A percentile compares a stretch with the other conserved stretches of the same genome.
Conservation (phyloP, 2,113 vertebrate species). For the Elanoides forficatus region DNA sequence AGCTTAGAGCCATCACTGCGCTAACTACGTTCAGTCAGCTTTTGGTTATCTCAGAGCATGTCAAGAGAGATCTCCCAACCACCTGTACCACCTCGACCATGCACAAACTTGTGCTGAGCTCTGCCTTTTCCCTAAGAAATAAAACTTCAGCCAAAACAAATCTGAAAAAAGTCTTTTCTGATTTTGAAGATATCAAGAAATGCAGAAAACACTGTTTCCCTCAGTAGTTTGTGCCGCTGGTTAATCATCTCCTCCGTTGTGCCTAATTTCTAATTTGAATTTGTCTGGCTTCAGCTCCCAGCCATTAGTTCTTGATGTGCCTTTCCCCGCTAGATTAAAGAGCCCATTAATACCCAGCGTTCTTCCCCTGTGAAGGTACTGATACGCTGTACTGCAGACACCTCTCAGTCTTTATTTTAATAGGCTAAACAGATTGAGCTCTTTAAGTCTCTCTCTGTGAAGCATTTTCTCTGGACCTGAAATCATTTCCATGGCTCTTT, state of each 20-base stretch:
- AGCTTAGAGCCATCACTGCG: not conserved
- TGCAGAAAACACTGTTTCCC: not conserved
- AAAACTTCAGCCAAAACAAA: not conserved
- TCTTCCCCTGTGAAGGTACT: conserved; percentile 42
- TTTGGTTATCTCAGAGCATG: not conserved
- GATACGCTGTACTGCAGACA: conserved; percentile 35
- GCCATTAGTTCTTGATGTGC: conserved; percentile 54
- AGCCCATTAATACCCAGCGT: conserved; percentile 32
- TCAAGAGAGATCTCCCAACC: not conserved
- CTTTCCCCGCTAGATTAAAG: conserved; percentile 58
- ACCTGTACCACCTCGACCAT: not conserved
- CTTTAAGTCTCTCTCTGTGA: conserved; percentile 49
- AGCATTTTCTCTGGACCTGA: conserved; percentile 41
- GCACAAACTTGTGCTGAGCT: not conserved
- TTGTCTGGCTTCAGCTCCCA: conserved; percentile 59
- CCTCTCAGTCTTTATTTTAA: conserved; percentile 61
- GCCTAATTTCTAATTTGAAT: conserved; percentile 62
- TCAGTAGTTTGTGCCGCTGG: conserved; percentile 7
- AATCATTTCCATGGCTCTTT: conserved; percentile 33
- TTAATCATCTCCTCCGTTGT: conserved; percentile 21
- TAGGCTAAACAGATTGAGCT: conserved; percentile 61
- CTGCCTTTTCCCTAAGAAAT: not conserved
- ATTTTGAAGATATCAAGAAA: not conserved
- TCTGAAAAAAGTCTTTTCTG: not conserved
- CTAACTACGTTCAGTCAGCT: not conserved